These are phyloP conservation scores for Sycophila sp. DNA, from an alignment of 1,140 invertebrate species.

Conservation along the genomic window DNA sequence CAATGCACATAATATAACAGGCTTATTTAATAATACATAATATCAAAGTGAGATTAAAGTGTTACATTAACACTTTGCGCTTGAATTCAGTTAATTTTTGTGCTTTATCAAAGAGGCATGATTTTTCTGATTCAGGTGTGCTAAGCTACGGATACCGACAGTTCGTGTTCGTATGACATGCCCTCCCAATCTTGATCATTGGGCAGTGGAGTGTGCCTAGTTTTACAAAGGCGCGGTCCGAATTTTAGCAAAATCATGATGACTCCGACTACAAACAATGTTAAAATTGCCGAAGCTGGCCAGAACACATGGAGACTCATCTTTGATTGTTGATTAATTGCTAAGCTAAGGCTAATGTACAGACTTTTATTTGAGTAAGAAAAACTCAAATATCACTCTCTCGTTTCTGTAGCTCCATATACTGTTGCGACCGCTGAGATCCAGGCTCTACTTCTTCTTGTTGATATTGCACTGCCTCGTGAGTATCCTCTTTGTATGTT, in stretches of 20 bases:
- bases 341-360: neutral
- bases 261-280: slow-evolving; percentile 77
- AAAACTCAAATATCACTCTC: slow-evolving; percentile 81
- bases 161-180: slow-evolving; percentile 72
- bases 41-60: slow-evolving; percentile 21
- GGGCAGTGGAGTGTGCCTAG: slow-evolving; percentile 73
- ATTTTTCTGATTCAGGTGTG: neutral
- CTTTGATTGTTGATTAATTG: slow-evolving; percentile 21
- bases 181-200: slow-evolving; percentile 70
- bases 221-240: slow-evolving; percentile 73
- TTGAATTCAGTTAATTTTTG: neutral
- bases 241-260: slow-evolving; percentile 80
- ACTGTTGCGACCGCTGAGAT: slow-evolving; percentile 66
- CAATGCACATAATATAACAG: neutral
- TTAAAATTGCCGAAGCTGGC: slow-evolving; percentile 77
- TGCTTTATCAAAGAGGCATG: neutral
- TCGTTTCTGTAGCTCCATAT: slow-evolving; percentile 80
- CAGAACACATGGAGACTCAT: slow-evolving; percentile 79
- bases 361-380: slow-evolving; percentile 39
- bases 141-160: slow-evolving; percentile 64
- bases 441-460: slow-evolving; percentile 49
- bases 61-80: too few species aligned
- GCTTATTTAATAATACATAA: slow-evolving; percentile 14
- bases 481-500: slow-evolving; percentile 47
- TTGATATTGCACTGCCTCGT: slow-evolving; percentile 50